Evolutionary conservation across 2,888 invertebrate genomes (phyloP).

Genomic region (Nysson spinosus): DNA sequence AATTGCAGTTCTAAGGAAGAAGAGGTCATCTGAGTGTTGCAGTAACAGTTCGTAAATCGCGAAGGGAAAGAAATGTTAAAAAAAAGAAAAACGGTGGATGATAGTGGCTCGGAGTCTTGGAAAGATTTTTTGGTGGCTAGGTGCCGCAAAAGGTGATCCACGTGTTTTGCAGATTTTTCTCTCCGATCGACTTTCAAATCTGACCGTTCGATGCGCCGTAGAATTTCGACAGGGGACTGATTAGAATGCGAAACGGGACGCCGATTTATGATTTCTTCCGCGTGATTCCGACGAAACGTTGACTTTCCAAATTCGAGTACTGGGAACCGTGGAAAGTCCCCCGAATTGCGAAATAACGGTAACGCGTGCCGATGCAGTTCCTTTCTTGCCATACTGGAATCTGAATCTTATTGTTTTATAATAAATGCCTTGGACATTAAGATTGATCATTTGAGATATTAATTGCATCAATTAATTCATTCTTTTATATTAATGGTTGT

Average conservation of each 20-base stretch:
- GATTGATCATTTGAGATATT: no score
- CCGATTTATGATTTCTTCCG: conserved; percentile 39
- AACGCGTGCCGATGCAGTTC: background rate
- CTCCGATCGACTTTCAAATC: conserved; percentile 59
- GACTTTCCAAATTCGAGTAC: conserved; percentile 37
- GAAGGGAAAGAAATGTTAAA: conserved; percentile 27
- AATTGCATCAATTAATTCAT: no score
- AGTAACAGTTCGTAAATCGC: no score
- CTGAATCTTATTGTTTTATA: no score
- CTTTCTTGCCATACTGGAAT: background rate
- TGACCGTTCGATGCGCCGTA: conserved; percentile 40
- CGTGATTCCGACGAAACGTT: conserved; percentile 34
- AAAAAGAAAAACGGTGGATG: no score
- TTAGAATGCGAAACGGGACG: conserved; percentile 48
- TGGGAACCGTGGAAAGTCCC: conserved; percentile 17
- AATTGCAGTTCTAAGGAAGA: no score
- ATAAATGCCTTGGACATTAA: no score
- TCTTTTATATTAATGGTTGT: no score
- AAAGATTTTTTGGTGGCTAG: no score
- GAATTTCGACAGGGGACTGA: conserved; percentile 49
- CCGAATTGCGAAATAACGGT: conserved; percentile 21
- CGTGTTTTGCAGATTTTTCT: conserved; percentile 57
- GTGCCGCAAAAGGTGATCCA: conserved; percentile 48
- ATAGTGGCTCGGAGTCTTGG: no score
- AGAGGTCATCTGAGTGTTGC: no score